phyloP scores from a whole-genome alignment of 2,888 invertebrate genomes.

The Caenorhabditis panamensis region DNA sequence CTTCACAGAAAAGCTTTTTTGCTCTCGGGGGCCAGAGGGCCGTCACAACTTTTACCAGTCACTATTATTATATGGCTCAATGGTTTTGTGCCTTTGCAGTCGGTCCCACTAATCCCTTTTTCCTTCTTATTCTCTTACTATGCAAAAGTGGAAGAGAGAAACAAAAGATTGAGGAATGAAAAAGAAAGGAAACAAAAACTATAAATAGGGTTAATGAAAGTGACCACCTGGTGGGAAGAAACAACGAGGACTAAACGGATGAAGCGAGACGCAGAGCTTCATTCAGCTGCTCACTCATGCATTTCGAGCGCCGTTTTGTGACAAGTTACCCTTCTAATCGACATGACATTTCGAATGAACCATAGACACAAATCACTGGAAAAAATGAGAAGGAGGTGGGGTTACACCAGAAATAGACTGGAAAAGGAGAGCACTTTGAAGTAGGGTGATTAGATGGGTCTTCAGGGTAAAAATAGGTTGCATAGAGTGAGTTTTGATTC shows the following conservation, averaged over 20 bases:
- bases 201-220: constrained; percentile 21
- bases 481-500: too few relatives aligned
- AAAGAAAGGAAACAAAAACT: constrained; percentile 12
- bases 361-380: constrained; percentile 29
- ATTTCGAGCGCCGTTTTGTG: constrained; percentile 51
- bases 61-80: constrained; percentile 61
- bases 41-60: constrained; percentile 47
- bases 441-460: neutral
- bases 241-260: constrained; percentile 11
- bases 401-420: neutral
- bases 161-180: neutral
- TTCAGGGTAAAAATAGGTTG: neutral
- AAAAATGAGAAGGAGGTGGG: constrained; percentile 1
- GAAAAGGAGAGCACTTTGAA: neutral
- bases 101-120: constrained; percentile 41
- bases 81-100: constrained; percentile 45
- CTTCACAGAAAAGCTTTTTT: constrained; percentile 29
- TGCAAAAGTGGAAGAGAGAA: constrained; percentile 20
- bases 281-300: constrained; percentile 59
- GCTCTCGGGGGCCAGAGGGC: neutral
- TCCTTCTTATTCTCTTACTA: constrained; percentile 10
- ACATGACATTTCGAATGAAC: constrained; percentile 36
- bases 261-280: constrained; percentile 38
- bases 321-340: constrained; percentile 57
- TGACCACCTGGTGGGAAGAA: constrained; percentile 41